Percentiles rank a stretch among this genome's conserved stretches.
These are phyloP conservation scores for Hippoglossus stenolepis DNA, from an alignment of 2,113 vertebrate species.

Conservation along the genomic window DNA sequence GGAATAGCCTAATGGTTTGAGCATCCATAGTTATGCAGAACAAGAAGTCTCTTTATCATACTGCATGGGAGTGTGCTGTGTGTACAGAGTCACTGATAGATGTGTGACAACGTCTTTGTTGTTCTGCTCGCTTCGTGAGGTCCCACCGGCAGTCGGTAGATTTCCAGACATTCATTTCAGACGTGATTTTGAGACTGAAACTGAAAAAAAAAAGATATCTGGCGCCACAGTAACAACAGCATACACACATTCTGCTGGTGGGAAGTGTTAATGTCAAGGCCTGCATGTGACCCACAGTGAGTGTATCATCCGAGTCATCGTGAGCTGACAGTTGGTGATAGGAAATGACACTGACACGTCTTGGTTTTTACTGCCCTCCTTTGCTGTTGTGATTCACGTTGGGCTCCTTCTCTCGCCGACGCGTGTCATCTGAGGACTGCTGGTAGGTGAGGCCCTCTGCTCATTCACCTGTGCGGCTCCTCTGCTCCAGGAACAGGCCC, in stretches of 20 bases:
- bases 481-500: slow-evolving; percentile 88
- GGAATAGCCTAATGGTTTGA: slow-evolving; percentile 42
- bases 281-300: slow-evolving; percentile 37
- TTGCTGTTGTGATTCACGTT: slow-evolving; percentile 28
- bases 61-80: background rate
- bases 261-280: slow-evolving; percentile 58
- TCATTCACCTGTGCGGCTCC: slow-evolving; percentile 81
- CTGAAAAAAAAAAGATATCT: slow-evolving; percentile 11
- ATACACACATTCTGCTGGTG: slow-evolving; percentile 36
- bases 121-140: background rate
- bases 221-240: background rate
- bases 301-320: slow-evolving; percentile 44
- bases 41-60: background rate
- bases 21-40: slow-evolving; percentile 15
- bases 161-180: background rate
- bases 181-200: slow-evolving; percentile 11
- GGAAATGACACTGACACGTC: slow-evolving; percentile 50
- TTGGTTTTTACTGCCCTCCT: slow-evolving; percentile 23
- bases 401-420: slow-evolving; percentile 6
- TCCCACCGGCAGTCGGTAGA: background rate
- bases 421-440: slow-evolving; percentile 77
- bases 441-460: slow-evolving; percentile 84
- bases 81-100: background rate
- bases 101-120: background rate
- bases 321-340: slow-evolving; percentile 42